A percentile compares a stretch with the other conserved stretches of the same genome.
phyloP scores from a whole-genome alignment of 2,888 invertebrate genomes.

The Eurois occulta region DNA sequence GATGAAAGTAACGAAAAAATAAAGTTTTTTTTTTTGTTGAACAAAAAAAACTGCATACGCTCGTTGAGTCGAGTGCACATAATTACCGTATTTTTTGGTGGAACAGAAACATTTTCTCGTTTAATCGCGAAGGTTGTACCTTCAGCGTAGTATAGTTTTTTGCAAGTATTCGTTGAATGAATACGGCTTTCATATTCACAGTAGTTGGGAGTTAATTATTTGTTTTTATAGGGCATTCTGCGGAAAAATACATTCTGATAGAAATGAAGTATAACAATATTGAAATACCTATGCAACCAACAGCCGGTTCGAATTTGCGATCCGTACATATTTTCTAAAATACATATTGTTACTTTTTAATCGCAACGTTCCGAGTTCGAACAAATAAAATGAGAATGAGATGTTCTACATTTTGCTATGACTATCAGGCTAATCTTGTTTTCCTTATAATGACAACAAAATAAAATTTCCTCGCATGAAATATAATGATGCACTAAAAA shows the following conservation, averaged over 20 bases:
- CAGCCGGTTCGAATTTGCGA: background rate
- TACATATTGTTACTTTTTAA: background rate
- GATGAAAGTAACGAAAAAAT: conserved; percentile 49
- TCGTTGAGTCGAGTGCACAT: conserved; percentile 64
- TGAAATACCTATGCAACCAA: background rate
- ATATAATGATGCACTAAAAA: too few species aligned
- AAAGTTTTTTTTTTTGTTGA: conserved; percentile 46
- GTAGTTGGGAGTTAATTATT: background rate
- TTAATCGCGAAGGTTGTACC: conserved; percentile 44
- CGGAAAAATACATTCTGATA: background rate
- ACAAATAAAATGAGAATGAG: too few species aligned
- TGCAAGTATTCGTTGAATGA: conserved; percentile 33
- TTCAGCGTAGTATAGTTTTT: conserved; percentile 2
- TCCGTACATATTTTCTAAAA: background rate
- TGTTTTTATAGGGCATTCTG: background rate
- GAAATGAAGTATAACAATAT: background rate
- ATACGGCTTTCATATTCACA: conserved; percentile 37
- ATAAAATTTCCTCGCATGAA: background rate
- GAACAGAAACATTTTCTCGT: conserved; percentile 48
- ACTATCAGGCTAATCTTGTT: background rate
- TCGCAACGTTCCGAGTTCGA: background rate
- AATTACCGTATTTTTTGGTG: conserved; percentile 64
- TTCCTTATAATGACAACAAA: background rate
- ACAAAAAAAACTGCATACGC: conserved; percentile 48
- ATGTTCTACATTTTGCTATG: background rate